Evolutionary conservation across 2,797 vertebrate species (phyloP), one percentile per base, ranked within the genome.

Genomic region (Steatocranus sp.): DNA sequence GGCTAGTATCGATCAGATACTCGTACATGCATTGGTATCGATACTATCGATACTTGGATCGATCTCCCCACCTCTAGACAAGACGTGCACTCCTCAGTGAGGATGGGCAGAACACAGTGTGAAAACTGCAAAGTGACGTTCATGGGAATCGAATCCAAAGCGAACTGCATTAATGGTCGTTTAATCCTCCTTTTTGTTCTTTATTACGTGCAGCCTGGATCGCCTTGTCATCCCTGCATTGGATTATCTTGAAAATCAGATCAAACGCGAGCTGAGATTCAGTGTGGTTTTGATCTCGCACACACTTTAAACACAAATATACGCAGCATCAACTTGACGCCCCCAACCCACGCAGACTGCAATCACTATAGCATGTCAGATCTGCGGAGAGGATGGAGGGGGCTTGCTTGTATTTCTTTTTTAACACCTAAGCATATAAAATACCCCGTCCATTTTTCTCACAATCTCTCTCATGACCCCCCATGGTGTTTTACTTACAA

Each of bases 221-320:
- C 20, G 34, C 34, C 6, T 81, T 63, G 50, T 18, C 73, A 63
- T 54, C 30, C 34, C 4, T 6, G 2, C 12, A 1, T 32, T 56
- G 48, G 56, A 83, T 75, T 74, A 79, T 82, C 73, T 85, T n/a
- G 15, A 73, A 36, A 73, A 83, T 53, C 18, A 15, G 76, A 53
- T 75, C 32, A 58, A 53, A 83, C 53, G 36, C 74, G 15, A 54
- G 76, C 46, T 11, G 46, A 79, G 80, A 34, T 18, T 46, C 11
- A 20, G 11, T 20, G 3, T 14, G 30, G 56, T 53, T 88, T 81
- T 77, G 49, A 84, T 84, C 76, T 86, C 32, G 3, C 10, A 18
- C 38, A 54, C 82, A 73, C 79, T 86, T 84, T 77, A 87, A 85
- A 78, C 76, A n/a, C 61, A 89, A 75, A 89, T 77, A 53, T 61